phyloP scores from a whole-genome alignment of 2,797 vertebrate genomes.

The Gymnoscopelus braueri region DNA sequence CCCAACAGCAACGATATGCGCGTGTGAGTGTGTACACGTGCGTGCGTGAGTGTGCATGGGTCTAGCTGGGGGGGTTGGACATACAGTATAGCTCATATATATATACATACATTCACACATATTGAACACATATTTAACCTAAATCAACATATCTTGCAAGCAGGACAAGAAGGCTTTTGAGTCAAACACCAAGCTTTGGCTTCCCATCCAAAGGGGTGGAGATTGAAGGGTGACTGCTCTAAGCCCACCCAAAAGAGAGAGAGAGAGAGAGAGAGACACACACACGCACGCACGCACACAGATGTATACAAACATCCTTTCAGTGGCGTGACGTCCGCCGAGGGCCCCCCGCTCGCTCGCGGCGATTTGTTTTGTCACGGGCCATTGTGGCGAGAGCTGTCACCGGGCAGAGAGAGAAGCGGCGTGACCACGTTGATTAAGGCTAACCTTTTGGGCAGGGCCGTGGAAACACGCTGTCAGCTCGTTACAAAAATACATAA shows the following conservation, averaged over 20 bases:
- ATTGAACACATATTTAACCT: constrained; percentile 25
- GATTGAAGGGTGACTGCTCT: constrained; percentile 32
- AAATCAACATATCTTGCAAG: constrained; percentile 42
- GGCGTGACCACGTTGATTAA: constrained; percentile 85
- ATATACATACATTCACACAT: constrained; percentile 4
- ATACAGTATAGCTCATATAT: constrained; percentile 30
- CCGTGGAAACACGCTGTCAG: constrained; percentile 86
- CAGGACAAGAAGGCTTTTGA: constrained; percentile 53
- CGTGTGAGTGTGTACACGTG: neutral
- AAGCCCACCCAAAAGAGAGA: constrained; percentile 55
- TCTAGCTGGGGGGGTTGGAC: neutral
- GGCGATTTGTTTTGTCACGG: constrained; percentile 77
- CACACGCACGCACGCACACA: constrained; percentile 15
- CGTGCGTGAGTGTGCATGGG: constrained; percentile 2
- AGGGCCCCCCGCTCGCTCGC: constrained; percentile 23
- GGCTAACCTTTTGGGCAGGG: constrained; percentile 61
- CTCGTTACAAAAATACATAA: constrained; percentile 90
- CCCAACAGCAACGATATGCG: too few relatives aligned
- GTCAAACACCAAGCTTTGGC: constrained; percentile 32
- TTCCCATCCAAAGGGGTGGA: constrained; percentile 40
- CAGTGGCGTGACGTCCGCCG: constrained; percentile 53
- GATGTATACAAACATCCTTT: constrained; percentile 54
- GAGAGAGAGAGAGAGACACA: constrained; percentile 30
- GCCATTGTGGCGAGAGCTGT: constrained; percentile 83
- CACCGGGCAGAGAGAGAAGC: constrained; percentile 73